phyloP scores from a whole-genome alignment of 2,888 invertebrate genomes.

The Caenorhabditis virilis region DNA sequence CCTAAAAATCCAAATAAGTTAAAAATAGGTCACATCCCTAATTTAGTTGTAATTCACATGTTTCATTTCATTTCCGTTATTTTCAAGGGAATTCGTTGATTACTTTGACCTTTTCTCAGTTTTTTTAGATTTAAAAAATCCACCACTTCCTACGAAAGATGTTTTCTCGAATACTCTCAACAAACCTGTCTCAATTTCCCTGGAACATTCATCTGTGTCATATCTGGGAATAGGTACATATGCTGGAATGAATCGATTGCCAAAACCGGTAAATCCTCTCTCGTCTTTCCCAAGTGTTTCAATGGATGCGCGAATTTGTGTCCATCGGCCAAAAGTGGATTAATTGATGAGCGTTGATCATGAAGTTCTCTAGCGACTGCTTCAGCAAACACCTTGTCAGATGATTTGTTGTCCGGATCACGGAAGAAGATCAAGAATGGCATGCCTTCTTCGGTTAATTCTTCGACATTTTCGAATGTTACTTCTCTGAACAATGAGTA shows the following conservation, averaged over 20 bases:
- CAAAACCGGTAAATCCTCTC: conserved; percentile 84
- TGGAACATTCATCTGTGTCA: conserved; percentile 72
- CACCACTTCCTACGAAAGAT: conserved; percentile 6
- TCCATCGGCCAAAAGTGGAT: conserved; percentile 97
- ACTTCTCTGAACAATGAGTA: conserved; percentile 72
- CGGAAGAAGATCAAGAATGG: conserved; percentile 98
- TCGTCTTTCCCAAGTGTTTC: conserved; percentile 72
- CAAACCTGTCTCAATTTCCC: conserved; percentile 62
- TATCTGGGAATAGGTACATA: conserved; percentile 93
- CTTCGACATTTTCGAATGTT: conserved; percentile 97
- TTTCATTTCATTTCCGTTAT: no score
- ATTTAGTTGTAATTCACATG: no score
- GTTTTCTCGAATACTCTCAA: not conserved
- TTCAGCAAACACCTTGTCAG: conserved; percentile 84
- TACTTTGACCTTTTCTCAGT: no score
- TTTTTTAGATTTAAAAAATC: no score
- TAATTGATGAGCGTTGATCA: conserved; percentile 88
- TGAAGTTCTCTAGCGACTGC: conserved; percentile 77
- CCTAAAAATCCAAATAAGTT: no score
- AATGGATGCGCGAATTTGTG: conserved; percentile 94
- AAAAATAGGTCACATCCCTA: no score
- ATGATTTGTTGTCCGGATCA: conserved; percentile 80
- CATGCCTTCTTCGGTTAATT: conserved; percentile 78
- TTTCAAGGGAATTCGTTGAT: no score
- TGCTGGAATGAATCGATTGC: conserved; percentile 98